A percentile compares a stretch with the other conserved stretches of the same genome.
These are phyloP conservation scores for Xenopus laevis DNA, from an alignment of 2,113 vertebrate species.

Conservation along the genomic window DNA sequence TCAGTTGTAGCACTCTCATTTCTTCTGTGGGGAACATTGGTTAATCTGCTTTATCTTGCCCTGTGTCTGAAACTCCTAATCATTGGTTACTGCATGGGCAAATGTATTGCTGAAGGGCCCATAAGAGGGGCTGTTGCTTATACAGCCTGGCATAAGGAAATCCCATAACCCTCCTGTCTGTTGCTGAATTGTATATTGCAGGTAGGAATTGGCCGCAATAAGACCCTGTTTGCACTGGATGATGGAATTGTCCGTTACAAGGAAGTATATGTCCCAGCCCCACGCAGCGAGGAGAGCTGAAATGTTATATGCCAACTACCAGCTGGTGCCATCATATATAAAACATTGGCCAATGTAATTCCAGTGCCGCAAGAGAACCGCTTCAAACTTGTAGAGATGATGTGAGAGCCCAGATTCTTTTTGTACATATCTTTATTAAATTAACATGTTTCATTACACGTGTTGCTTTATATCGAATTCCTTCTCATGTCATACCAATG, in stretches of 20 bases:
- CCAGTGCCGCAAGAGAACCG: conserved; percentile 75
- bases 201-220: conserved; percentile 89
- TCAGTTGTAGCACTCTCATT: conserved; percentile 58
- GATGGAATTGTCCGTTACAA: conserved; percentile 85
- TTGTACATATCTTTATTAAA: conserved; percentile 21
- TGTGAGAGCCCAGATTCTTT: conserved; percentile 59
- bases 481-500: not conserved
- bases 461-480: not conserved
- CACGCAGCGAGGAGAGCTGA: conserved; percentile 63
- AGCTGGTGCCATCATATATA: conserved; percentile 82
- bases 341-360: conserved; percentile 86
- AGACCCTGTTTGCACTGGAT: conserved; percentile 83
- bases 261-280: conserved; percentile 81
- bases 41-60: too few relatives aligned
- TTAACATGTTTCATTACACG: not conserved
- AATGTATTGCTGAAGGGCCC: too few relatives aligned
- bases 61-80: too few relatives aligned
- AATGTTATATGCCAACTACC: conserved; percentile 76
- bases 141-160: too few relatives aligned
- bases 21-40: too few relatives aligned
- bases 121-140: too few relatives aligned
- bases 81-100: too few relatives aligned
- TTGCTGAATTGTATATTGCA: conserved; percentile 45
- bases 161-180: too few relatives aligned
- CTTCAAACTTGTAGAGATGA: conserved; percentile 83